These are phyloP conservation scores for Cardiocondyla obscurior DNA, from an alignment of 1,140 invertebrate species.

Conservation along the genomic window DNA sequence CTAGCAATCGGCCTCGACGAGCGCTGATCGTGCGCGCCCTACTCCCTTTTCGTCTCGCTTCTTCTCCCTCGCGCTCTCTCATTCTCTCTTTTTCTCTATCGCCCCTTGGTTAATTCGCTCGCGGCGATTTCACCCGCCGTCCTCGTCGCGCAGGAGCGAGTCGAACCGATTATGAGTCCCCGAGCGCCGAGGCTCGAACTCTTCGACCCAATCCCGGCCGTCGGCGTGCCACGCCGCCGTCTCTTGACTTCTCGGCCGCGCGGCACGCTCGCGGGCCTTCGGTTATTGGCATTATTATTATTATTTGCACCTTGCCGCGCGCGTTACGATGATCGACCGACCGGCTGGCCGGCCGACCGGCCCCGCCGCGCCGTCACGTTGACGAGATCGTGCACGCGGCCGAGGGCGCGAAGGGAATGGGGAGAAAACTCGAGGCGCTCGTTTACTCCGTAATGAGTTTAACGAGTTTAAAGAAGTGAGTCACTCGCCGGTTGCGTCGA, in stretches of 20 bases:
- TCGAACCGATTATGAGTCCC: constrained; percentile 61
- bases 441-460: constrained; percentile 62
- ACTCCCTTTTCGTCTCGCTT: not conserved
- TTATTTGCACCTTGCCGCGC: constrained; percentile 67
- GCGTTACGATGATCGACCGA: constrained; percentile 37
- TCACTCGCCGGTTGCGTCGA: constrained; percentile 46
- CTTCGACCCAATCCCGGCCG: constrained; percentile 65
- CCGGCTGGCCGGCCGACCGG: constrained; percentile 18
- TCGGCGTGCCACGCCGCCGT: constrained; percentile 9
- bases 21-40: constrained; percentile 17
- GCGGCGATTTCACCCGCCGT: constrained; percentile 60
- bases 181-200: constrained; percentile 61
- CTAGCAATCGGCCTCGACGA: not conserved
- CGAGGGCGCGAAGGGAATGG: not conserved
- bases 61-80: not conserved
- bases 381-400: not conserved
- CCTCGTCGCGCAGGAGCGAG: constrained; percentile 59
- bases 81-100: not conserved
- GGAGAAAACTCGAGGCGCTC: constrained; percentile 18
- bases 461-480: constrained; percentile 71
- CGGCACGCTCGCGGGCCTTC: constrained; percentile 50
- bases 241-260: constrained; percentile 57
- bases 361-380: not conserved
- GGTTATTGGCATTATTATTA: constrained; percentile 67
- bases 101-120: constrained; percentile 43